Base-by-base conservation (phyloP, 2,888 invertebrate species). In the Nymphalis polychloros region DNA sequence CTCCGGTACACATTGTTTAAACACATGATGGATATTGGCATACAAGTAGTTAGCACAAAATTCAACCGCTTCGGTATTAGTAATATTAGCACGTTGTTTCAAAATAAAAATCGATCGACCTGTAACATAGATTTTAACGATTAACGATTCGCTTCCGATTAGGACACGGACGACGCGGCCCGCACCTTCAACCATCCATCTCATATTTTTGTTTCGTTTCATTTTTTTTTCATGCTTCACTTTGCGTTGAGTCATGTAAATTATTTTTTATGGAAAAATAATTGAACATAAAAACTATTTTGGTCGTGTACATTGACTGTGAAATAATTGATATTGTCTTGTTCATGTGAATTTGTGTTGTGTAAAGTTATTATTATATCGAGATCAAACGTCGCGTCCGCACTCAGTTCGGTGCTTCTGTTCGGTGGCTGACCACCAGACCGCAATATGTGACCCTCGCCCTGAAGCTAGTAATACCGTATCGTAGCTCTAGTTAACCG, bases 321-420 rank as follows among this genome's bases (percentile, higher is more conserved):
- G 82, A 83, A 83, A 82, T 86, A 84, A 82, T 88, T 84, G 78
- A 80, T 80, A 86, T 84, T 90, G 91, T 91, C 90, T 90, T 91
- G 92, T 92, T 90, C 85, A 89, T 91, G 91, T 92, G 91, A 89
- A 91, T 92, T 91, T 92, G 91, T 92, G 92, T 92, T 90, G 90
- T 91, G 91, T 89, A 87, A 85, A 84, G 76, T 75, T 72, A 76
- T 76, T 72, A 70, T 73, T 74, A 77, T 81, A 80, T 77, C 85
- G 86, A 84, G 83, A 77, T 75, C 80, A 81, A 84, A 81, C 87
- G 85, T 83, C 87, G 86, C 90, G 89, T 86, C 90, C 91, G 90
- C 90, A 91, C 90, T 88, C 88, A 86, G 84, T 88, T 88, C 85
- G 81, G 88, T 82, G 88, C 89, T 89, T 88, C 78, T 81, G 83